These are phyloP conservation scores for Zaprionus ornatus DNA, from an alignment of 1,140 invertebrate species.

Conservation along the genomic window DNA sequence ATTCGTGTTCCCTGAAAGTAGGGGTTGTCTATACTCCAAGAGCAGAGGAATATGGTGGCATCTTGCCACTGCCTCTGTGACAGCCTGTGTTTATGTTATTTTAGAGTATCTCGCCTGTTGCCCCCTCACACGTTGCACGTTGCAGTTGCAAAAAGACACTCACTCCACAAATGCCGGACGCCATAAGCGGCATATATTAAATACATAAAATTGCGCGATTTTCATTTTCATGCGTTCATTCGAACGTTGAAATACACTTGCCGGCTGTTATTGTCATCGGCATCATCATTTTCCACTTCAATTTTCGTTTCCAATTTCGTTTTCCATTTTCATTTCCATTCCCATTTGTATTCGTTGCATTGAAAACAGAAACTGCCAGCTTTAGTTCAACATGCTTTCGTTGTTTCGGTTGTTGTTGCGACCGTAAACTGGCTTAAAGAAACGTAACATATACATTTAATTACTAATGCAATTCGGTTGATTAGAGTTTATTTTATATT, in stretches of 20 bases:
- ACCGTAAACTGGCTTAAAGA: not conserved
- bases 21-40: not conserved
- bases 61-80: slow-evolving; percentile 9
- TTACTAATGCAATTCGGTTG: not conserved
- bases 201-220: slow-evolving; percentile 32
- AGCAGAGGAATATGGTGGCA: not conserved
- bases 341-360: slow-evolving; percentile 22
- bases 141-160: slow-evolving; percentile 45
- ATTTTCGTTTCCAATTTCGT: slow-evolving; percentile 13
- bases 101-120: slow-evolving; percentile 14
- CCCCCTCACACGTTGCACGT: slow-evolving; percentile 23
- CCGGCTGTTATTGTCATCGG: slow-evolving; percentile 9
- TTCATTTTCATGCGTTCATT: slow-evolving; percentile 23
- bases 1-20: slow-evolving; percentile 18
- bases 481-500: not conserved
- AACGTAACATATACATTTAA: not conserved
- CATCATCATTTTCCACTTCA: slow-evolving; percentile 20
- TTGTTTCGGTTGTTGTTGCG: not conserved
- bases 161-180: slow-evolving; percentile 14
- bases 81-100: slow-evolving; percentile 19
- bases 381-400: slow-evolving; percentile 16
- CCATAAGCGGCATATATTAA: not conserved
- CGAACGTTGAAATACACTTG: slow-evolving; percentile 23
- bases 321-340: slow-evolving; percentile 22
- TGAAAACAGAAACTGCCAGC: slow-evolving; percentile 23